A percentile compares a stretch with the other conserved stretches of the same genome.
These are phyloP conservation scores for Scaptomyza parva DNA, from an alignment of 2,888 invertebrate species.

Conservation along the genomic window DNA sequence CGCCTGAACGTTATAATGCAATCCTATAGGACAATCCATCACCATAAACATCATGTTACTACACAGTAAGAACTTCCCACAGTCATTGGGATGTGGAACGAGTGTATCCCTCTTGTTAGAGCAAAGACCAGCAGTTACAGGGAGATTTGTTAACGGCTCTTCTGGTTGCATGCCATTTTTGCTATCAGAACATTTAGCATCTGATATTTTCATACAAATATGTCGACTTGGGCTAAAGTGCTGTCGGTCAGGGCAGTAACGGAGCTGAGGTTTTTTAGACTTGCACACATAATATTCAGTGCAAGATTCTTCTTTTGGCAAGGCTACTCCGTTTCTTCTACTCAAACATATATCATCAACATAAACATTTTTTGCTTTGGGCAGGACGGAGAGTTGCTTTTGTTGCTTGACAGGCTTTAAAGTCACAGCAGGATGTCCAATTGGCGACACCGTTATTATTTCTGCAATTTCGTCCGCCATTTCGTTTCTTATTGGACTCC, in stretches of 20 bases:
- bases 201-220: conserved; percentile 50
- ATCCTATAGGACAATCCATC: conserved; percentile 71
- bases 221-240: conserved; percentile 61
- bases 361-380: neutral
- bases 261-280: conserved; percentile 41
- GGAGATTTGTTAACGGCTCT: conserved; percentile 26
- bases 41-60: conserved; percentile 58
- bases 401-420: conserved; percentile 8
- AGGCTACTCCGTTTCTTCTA: conserved; percentile 50
- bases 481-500: conserved; percentile 16
- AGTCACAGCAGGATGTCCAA: neutral
- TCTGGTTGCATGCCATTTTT: neutral
- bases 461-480: conserved; percentile 24
- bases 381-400: neutral
- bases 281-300: conserved; percentile 69
- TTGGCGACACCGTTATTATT: conserved; percentile 9
- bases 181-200: conserved; percentile 46
- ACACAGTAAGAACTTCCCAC: conserved; percentile 70
- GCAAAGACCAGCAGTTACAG: conserved; percentile 53
- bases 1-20: conserved; percentile 66
- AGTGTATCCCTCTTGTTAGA: conserved; percentile 54
- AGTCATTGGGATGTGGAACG: conserved; percentile 62
- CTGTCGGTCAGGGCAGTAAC: conserved; percentile 47
- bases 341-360: conserved; percentile 39
- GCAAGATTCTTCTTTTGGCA: conserved; percentile 63